Conservation (phyloP, 2,113 vertebrate species). For the Dasyprocta punctata region DNA sequence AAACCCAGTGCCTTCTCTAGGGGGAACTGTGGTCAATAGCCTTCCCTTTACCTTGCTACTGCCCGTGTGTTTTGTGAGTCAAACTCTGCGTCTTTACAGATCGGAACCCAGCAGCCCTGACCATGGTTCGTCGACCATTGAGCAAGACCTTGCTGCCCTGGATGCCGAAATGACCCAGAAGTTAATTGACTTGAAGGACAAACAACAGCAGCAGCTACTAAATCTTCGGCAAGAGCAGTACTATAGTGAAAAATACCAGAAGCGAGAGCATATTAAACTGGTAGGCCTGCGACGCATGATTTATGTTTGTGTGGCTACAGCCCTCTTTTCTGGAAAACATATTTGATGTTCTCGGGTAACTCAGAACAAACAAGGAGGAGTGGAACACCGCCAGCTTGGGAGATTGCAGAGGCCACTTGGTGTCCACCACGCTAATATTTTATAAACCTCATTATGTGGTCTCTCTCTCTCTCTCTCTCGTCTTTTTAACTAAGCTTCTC, state of each 20-base stretch:
- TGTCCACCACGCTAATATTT: not conserved
- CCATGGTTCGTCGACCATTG: conserved; percentile 89
- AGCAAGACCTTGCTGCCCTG: conserved; percentile 92
- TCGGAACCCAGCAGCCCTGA: conserved; percentile 91
- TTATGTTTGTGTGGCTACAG: not conserved
- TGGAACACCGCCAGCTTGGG: not conserved
- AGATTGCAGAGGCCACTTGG: accelerated
- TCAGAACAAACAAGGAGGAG: not conserved
- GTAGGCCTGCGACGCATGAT: conserved; percentile 79
- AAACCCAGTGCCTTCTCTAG: not conserved
- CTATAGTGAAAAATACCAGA: conserved; percentile 99
- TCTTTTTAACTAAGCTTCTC: not conserved
- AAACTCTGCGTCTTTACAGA: conserved; percentile 83
- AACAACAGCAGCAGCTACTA: conserved; percentile 96
- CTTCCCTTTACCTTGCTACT: not conserved
- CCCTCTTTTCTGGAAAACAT: not conserved
- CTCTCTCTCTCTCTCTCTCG: not conserved
- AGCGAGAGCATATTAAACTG: conserved; percentile 97
- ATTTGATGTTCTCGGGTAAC: not conserved
- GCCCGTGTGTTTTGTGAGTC: not conserved
- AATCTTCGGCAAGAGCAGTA: conserved; percentile 98
- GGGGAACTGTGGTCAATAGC: not conserved
- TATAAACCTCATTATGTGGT: not conserved
- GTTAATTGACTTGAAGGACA: conserved; percentile 93
- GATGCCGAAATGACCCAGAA: conserved; percentile 93